Base-by-base conservation (phyloP, 2,888 invertebrate genomes). In the Diachrysia chrysitis region DNA sequence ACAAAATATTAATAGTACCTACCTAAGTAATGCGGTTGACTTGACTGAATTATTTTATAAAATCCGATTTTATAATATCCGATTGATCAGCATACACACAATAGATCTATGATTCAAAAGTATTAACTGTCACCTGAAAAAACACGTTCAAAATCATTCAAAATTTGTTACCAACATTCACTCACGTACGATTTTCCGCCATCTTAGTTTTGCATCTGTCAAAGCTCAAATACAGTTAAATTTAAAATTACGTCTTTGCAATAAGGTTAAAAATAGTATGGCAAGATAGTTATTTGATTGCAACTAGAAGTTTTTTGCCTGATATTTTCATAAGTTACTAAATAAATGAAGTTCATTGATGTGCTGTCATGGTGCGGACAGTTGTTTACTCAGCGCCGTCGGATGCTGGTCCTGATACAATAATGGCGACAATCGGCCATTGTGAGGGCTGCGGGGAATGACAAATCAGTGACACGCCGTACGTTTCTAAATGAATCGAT, bases 291-390 rank as follows among this genome's bases (percentile, higher is more conserved):
- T 64, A 67, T 66, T 70, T 86, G 84, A 87, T 88, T 85, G 84
- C 81, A 80, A 69, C 67, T 59, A 81, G 21, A 32, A 16, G 68
- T 81, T 81, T n/a, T 80, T 71, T 67, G 75, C 70, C 71, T 61
- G 83, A 87, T 93, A 93, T 94, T 94, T 93, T 93, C 86, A 87
- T 93, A 93, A 90, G 92, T 90, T 88, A 90, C 90, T 91, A 93
- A 93, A 93, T 94, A 94, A 94, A 94, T 94, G 93, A 94, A 85
- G 87, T 76, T 87, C 87, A 93, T 94, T 95, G 94, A 95, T 90
- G 87, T 83, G 78, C 85, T 90, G 94, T 93, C 94, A 91, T 83
- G 65, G 85, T 73, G 83, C 76, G 79, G 85, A 78, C 76, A 84
- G 76, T 78, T 94, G 93, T 95, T 95, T 92, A 89, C 88, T 87